phyloP scores from a whole-genome alignment of 2,888 invertebrate genomes.

The Aradus depressus region DNA sequence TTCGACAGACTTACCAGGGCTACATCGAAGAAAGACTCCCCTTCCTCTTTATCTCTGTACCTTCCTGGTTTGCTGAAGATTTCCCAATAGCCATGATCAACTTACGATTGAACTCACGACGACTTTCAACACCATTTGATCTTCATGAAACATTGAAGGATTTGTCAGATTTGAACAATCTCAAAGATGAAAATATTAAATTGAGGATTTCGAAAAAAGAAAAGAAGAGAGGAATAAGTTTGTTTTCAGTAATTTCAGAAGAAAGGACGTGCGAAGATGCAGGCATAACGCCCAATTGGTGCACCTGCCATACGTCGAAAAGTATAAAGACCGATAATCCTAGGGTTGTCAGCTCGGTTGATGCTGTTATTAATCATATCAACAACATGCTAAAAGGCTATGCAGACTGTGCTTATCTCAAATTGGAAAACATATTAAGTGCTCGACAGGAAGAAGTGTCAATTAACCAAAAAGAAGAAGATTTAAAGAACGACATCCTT shows the following conservation, averaged over 20 bases:
- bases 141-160: slow-evolving; percentile 67
- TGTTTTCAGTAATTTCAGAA: slow-evolving; percentile 60
- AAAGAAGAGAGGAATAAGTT: slow-evolving; percentile 51
- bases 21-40: slow-evolving; percentile 80
- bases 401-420: slow-evolving; percentile 53
- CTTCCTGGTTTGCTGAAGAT: slow-evolving; percentile 53
- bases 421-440: slow-evolving; percentile 49
- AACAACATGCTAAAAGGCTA: slow-evolving; percentile 50
- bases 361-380: slow-evolving; percentile 50
- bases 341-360: slow-evolving; percentile 47
- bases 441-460: slow-evolving; percentile 47
- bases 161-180: slow-evolving; percentile 45
- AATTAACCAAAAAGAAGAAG: slow-evolving; percentile 35
- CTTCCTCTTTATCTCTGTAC: slow-evolving; percentile 56
- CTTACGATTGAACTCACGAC: slow-evolving; percentile 51
- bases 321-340: slow-evolving; percentile 45
- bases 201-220: not conserved
- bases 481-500: slow-evolving; percentile 33
- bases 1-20: slow-evolving; percentile 73
- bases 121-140: slow-evolving; percentile 76
- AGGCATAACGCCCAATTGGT: slow-evolving; percentile 73
- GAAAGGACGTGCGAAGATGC: slow-evolving; percentile 66
- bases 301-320: slow-evolving; percentile 65
- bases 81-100: slow-evolving; percentile 53
- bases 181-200: slow-evolving; percentile 35